Base-by-base conservation (phyloP, 2,888 invertebrate species). In the Lydus trimaculatus region DNA sequence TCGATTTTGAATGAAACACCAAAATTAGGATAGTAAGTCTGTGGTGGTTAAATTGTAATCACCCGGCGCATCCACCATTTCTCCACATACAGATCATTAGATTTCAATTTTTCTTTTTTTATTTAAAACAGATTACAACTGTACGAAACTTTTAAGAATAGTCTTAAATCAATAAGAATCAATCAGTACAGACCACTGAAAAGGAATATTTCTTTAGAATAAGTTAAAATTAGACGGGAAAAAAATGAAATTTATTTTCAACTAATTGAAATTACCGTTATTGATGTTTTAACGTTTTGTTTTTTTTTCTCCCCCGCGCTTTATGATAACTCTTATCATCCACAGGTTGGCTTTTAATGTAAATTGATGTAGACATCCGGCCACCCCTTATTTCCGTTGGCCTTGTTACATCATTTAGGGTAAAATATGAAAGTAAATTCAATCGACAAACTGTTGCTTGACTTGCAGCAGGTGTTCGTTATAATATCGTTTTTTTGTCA, bases 361-460 rank as follows among this genome's bases (percentile, higher is more conserved):
- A 48, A 48, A 48, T 48, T 23, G 20, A 48, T 11, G 20, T 9
- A 48, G 9, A 20, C 20, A 20, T 48, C 48, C 48, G 48, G 20
- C 48, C 20, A 20, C 20, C 48, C 48, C 48, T 48, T 43, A 48
- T 48, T 48, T 48, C 48, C 48, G 48, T 20, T 17, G 20, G 48
- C 20, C 48, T 48, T 48, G 20, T 20, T 48, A 3, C 9, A 28
- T 4, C 11, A 8, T 8, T 20, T 11, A 43, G n/a, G 5, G 43
- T 43, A 17, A 8, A n/a, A 4, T n/a, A 31, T 17, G 60, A 33
- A 33, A 11, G n/a, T 31, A 59, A 13, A n/a, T 60, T 60, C 60
- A 31, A 31, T 60, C 60, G 60, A 31, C 60, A 31, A 60, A 60
- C 60, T 60, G 60, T 60, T 60, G 60, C 60, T 60, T 23, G 11